Base-by-base conservation (phyloP, 2,888 invertebrate species). In the Meandrusa payeni region DNA sequence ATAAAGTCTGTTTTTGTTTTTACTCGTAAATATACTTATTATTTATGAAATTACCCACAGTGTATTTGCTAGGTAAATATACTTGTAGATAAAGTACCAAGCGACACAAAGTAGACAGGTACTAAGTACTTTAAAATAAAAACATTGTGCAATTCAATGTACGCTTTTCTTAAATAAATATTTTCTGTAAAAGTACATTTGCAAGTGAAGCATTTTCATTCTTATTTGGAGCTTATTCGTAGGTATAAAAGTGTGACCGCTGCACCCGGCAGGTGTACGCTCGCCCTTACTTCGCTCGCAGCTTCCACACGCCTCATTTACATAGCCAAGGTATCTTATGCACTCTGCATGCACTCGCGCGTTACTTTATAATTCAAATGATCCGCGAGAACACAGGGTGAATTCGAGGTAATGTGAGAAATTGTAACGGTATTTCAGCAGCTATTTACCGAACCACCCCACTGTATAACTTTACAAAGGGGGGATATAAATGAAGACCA, bases 281-380 rank as follows among this genome's bases (percentile, higher is more conserved):
- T 62, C 61, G 52, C 67, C 71, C 66, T 69, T 46, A 46, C 45
- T 41, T 61, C 58, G 57, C 57, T 59, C 64, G 61, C 67, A 73
- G 68, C 71, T 71, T 74, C 65, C 55, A 66, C 57, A 52, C 58
- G 54, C 60, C 65, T 73, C 69, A 83, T 83, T 83, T 80, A 64
- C 81, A 85, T 85, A 74, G 68, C 57, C 64, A 64, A 68, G 69
- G 69, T 76, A 70, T 82, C 74, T 78, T 74, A 76, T 82, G 81
- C 81, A 76, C 73, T 74, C 69, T 63, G 70, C 68, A 70, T 81
- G 85, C 87, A 81, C 76, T 81, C 78, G 61, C 68, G 70, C 73
- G 69, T 71, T 74, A 77, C 83, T 85, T 83, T 82, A 83, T 83
- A 82, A 87, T 86, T 86, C 77, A 86, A 82, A 86, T 85, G 70